Evolutionary conservation across 2,113 vertebrate species (phyloP).

Genomic region (Micromys minutus): DNA sequence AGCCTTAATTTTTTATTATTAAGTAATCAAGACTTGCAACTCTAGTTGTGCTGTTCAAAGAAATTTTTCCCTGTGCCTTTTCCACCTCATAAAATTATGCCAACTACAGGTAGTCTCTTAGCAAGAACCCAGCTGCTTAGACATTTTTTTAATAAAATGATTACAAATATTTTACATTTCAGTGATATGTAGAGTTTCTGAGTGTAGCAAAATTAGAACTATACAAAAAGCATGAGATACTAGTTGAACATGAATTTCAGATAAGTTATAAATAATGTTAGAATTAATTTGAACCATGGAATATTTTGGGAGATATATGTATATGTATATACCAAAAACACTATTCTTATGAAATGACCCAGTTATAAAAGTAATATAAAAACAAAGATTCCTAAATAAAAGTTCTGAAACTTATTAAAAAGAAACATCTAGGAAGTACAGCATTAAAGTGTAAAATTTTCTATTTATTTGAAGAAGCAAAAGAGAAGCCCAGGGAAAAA

Average conservation of each 20-base stretch:
- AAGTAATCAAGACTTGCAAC: conserved; percentile 26
- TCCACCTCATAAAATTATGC: not conserved
- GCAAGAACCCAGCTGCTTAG: not conserved
- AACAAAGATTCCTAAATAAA: conserved; percentile 34
- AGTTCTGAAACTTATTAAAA: not conserved
- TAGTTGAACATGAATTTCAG: conserved; percentile 44
- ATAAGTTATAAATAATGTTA: conserved; percentile 23
- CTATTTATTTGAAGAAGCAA: not conserved
- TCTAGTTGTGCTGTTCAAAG: conserved; percentile 10
- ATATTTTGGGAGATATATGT: not conserved
- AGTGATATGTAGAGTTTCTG: not conserved
- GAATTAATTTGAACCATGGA: not conserved
- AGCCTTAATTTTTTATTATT: not conserved
- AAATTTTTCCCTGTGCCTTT: not conserved
- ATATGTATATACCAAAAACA: not conserved
- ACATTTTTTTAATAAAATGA: not conserved
- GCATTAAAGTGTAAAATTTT: conserved; percentile 3
- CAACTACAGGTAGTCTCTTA: conserved; percentile 9
- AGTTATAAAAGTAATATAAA: conserved; percentile 32
- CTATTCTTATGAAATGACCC: not conserved
- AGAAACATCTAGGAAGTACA: not conserved
- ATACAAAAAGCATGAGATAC: not conserved
- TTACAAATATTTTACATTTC: conserved; percentile 29
- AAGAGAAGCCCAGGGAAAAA: not conserved
- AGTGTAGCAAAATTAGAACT: conserved; percentile 11